Evolutionary conservation across 2,113 vertebrate genomes (phyloP), one percentile per base, ranked within the genome.

Genomic region (Alexandromys fortis): DNA sequence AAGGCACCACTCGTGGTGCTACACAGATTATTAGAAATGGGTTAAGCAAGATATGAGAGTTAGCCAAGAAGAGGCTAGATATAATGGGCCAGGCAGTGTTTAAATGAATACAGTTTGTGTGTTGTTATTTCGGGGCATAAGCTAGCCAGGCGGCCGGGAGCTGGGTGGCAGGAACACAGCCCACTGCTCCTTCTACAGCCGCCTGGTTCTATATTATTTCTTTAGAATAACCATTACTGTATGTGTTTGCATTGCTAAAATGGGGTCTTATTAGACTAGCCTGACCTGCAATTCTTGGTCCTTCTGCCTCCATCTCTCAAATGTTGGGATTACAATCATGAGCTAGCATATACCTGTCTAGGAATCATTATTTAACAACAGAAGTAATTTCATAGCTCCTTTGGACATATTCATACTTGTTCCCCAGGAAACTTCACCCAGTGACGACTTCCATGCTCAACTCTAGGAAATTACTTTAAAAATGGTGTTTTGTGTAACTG

Each of bases 361-460:
- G 52, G 7, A 61, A 38, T 7, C 21, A 55, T 47, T 76, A 35
- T 72, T 70, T 82, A 83, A 91, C 28, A 65, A 38, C 28, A 81
- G 21, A 72, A 91, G 42, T 47, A 76, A 52, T 77, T 93, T 86
- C 78, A 76, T 49, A 73, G 58, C 28, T 88, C n/a, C 91, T 91
- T 79, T 78, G 24, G 9, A 63, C 16, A 14, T 87, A 81, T 52
- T 88, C 72, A 72, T 45, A 73, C 55, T 45, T 70, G 42, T 13
- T 92, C 30, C 83, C 83, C 7, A 65, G 42, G 28, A 73, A 91
- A 24, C 77, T 85, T 86, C 83, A 68, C 30, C 7, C 55, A 67
- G 2, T 67, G 55, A 82, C 52, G 58, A 78, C 5, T 24, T 75
- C 63, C 52, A 88, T 28, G 30, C 7, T 58, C 68, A 68, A 33